Percentiles rank a stretch among this genome's conserved stretches.
These are phyloP conservation scores for Pristionchus fissidentatus DNA, from an alignment of 2,888 invertebrate genomes.

Conservation along the genomic window DNA sequence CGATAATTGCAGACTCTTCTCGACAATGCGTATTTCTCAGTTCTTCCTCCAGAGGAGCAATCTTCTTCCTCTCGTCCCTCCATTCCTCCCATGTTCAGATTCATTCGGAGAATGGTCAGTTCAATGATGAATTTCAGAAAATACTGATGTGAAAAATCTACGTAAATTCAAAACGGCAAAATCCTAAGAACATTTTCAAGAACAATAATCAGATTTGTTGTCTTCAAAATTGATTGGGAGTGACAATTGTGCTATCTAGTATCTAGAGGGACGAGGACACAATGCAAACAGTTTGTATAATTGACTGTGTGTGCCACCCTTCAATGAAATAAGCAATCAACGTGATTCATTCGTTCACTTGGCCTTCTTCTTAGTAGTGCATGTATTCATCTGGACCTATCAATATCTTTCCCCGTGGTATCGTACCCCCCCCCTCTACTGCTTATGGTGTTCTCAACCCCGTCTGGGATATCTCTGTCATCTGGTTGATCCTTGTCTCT, in stretches of 20 bases:
- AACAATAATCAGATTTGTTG: too few relatives aligned
- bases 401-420: not conserved
- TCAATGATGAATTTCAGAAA: too few relatives aligned
- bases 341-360: too few relatives aligned
- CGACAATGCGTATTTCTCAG: constrained; percentile 73
- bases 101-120: constrained; percentile 56
- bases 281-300: too few relatives aligned
- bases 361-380: not conserved
- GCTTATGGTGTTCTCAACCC: not conserved
- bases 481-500: not conserved
- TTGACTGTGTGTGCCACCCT: too few relatives aligned
- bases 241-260: too few relatives aligned
- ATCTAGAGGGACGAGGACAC: too few relatives aligned
- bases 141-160: too few relatives aligned
- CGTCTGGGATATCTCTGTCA: not conserved
- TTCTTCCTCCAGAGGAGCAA: constrained; percentile 69
- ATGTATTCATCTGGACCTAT: not conserved
- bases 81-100: constrained; percentile 59
- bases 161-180: too few relatives aligned
- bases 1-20: constrained; percentile 67
- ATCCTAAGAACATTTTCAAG: too few relatives aligned
- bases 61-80: constrained; percentile 49
- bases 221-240: too few relatives aligned
- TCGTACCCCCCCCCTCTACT: not conserved
- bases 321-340: too few relatives aligned